A percentile compares a stretch with the other conserved stretches of the same genome.
These are phyloP conservation scores for Agrilus planipennis DNA, from an alignment of 1,140 invertebrate species.

Conservation along the genomic window DNA sequence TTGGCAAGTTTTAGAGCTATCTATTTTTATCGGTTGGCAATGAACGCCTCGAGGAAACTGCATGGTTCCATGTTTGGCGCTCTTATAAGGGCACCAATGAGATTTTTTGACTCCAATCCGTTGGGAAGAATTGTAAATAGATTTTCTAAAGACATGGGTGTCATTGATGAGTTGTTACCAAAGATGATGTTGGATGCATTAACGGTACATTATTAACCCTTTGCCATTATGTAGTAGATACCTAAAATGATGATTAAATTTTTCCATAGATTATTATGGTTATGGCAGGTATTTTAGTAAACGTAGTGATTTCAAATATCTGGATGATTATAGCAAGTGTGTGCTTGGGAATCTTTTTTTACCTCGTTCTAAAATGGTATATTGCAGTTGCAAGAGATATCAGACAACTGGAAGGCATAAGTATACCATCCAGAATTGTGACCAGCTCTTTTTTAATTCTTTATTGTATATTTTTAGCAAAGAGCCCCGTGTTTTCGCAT, in stretches of 20 bases:
- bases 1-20: constrained; percentile 31
- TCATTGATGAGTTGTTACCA: constrained; percentile 69
- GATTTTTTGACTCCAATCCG: constrained; percentile 6
- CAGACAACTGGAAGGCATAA: too few species aligned
- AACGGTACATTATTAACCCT: constrained; percentile 37
- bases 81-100: constrained; percentile 1
- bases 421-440: too few species aligned
- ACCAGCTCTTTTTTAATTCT: too few species aligned
- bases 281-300: not conserved
- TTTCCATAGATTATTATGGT: constrained; percentile 1
- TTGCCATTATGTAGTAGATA: too few species aligned
- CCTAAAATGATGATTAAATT: constrained; percentile 26
- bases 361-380: constrained; percentile 43
- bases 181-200: constrained; percentile 48
- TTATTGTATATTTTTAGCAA: constrained; percentile 35
- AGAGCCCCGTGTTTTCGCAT: constrained; percentile 72
- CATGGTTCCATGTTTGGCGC: constrained; percentile 46
- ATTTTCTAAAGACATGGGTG: constrained; percentile 71
- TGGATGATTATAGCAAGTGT: constrained; percentile 6
- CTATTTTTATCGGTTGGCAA: constrained; percentile 44
- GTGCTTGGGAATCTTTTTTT: constrained; percentile 2
- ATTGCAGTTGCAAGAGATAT: constrained; percentile 45
- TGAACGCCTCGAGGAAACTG: constrained; percentile 44
- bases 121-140: constrained; percentile 43
- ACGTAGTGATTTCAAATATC: constrained; percentile 2